Base-by-base conservation (phyloP, 2,888 invertebrate genomes). In the Heliconius ismenius region DNA sequence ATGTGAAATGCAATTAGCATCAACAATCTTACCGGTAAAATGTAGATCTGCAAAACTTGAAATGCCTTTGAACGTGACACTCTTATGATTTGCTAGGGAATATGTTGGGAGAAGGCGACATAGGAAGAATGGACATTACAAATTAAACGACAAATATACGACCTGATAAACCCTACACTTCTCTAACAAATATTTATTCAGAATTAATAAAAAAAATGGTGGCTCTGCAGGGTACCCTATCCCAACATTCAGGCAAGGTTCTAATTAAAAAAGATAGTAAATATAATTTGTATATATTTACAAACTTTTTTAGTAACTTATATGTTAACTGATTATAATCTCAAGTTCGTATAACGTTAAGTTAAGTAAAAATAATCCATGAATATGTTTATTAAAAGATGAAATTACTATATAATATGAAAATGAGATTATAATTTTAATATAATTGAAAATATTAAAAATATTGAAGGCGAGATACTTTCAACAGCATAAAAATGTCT, bases 211-310 rank as follows among this genome's bases (percentile, higher is more conserved):
- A n/a, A 24, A n/a, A 39, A 36, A 39, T 72, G 28, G 90, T 91
- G 93, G 92, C 93, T 93, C 92, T 91, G 91, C 97, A 97, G 97
- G 97, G 97, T 97, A 98, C 98, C 98, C 98, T 98, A 98, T 98
- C 98, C 98, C 98, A 98, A 98, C 98, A 98, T 98, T 98, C 98
- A 98, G 98, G 98, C 97, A 97, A 96, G 92, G 91, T 88, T 83
- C 79, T 73, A 80, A 79, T 81, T 79, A 78, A 82, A 78, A 74
- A 81, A 76, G 77, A 74, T 78, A 76, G 85, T 86, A 84, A 81
- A 87, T 89, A 85, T 88, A 88, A 90, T 88, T 88, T 88, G 90
- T 90, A 49, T 82, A 83, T 83, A 86, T 86, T 90, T 89, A 89
- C 75, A 80, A 80, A 79, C 85, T 73, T 86, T 26, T 68, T 69